Percentiles rank a stretch among this genome's conserved stretches.
Evolutionary conservation across 2,797 vertebrate species (phyloP).

Genomic region (Champsocephalus gunnari): DNA sequence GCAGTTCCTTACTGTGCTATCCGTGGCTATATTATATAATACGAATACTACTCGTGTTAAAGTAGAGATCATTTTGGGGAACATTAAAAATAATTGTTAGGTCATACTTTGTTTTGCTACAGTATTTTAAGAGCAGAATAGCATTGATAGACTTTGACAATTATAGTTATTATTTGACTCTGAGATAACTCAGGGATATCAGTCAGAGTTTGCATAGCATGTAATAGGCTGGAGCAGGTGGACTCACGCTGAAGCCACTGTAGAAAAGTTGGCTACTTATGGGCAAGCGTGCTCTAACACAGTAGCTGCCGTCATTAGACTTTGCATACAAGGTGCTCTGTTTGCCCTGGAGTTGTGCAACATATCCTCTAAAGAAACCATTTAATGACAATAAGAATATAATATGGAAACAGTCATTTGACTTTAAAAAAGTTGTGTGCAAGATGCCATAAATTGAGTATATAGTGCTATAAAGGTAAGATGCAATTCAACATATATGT

Average conservation of each 20-base stretch:
- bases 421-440: neutral
- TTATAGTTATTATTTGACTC: neutral
- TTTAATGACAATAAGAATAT: neutral
- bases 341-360: neutral
- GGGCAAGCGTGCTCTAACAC: neutral
- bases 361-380: neutral
- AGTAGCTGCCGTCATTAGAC: slow-evolving; percentile 5
- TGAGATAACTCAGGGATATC: slow-evolving; percentile 5
- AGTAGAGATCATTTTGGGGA: neutral
- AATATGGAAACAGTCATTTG: neutral
- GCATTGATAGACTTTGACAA: slow-evolving; percentile 5
- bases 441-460: neutral
- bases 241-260: slow-evolving; percentile 1
- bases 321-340: neutral
- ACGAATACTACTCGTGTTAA: neutral
- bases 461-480: neutral
- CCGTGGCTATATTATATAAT: neutral
- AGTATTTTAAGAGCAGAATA: neutral
- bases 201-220: slow-evolving; percentile 27
- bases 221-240: slow-evolving; percentile 31
- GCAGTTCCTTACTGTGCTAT: neutral
- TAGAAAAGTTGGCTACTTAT: neutral
- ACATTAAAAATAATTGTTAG: neutral
- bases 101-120: neutral
- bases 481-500: slow-evolving; percentile 11